These are phyloP conservation scores for Esox niger DNA, from an alignment of 2,113 vertebrate species.

Conservation along the genomic window DNA sequence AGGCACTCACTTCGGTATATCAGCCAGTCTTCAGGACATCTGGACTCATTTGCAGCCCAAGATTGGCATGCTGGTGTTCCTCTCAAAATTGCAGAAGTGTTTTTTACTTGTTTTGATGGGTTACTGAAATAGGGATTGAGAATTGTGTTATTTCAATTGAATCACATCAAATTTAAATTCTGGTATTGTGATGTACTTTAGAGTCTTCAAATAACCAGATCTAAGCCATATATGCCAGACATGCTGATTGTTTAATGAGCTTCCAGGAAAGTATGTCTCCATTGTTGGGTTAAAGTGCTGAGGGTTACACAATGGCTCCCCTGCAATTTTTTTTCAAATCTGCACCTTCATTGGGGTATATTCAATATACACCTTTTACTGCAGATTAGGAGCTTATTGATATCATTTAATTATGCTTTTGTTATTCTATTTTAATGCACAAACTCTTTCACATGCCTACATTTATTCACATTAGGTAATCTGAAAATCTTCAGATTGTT, in stretches of 20 bases:
- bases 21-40: too few species aligned
- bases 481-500: neutral
- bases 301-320: constrained; percentile 12
- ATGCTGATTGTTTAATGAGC: constrained; percentile 16
- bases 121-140: too few species aligned
- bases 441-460: neutral
- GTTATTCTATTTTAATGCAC: neutral
- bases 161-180: too few species aligned
- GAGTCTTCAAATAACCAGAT: too few species aligned
- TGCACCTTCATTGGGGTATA: constrained; percentile 16
- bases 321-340: constrained; percentile 14
- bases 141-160: too few species aligned
- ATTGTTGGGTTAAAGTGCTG: constrained; percentile 19
- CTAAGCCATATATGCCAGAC: neutral
- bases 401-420: neutral
- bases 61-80: too few species aligned
- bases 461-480: neutral
- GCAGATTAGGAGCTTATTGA: neutral
- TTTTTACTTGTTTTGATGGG: too few species aligned
- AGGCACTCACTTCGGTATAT: too few species aligned
- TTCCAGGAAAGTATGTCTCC: constrained; percentile 17
- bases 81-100: too few species aligned
- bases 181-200: too few species aligned
- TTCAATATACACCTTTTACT: neutral
- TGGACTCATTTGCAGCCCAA: too few species aligned